Percentiles rank a stretch among this genome's conserved stretches.
Evolutionary conservation across 2,888 invertebrate species (phyloP).

Genomic region (Anoplius nigerrimus): DNA sequence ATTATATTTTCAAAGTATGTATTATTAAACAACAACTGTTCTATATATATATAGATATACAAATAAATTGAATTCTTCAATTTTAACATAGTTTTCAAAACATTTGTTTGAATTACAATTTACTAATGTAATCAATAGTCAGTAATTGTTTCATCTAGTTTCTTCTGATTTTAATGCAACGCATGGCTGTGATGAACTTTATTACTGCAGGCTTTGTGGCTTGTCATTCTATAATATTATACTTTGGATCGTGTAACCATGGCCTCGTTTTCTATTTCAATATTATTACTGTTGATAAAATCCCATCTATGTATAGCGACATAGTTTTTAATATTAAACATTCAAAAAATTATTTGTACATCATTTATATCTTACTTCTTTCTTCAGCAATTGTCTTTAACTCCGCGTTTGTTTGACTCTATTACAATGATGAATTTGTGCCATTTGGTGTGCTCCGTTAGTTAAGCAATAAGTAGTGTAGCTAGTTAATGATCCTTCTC

Average conservation of each 20-base stretch:
- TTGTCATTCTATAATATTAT: neutral
- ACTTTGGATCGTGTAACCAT: constrained; percentile 31
- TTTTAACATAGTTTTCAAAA: too few species aligned
- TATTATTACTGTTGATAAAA: too few species aligned
- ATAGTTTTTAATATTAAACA: too few species aligned
- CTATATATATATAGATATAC: too few species aligned
- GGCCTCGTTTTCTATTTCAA: neutral
- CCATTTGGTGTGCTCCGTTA: constrained; percentile 41
- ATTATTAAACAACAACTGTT: too few species aligned
- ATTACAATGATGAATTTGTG: constrained; percentile 35
- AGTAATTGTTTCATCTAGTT: too few species aligned
- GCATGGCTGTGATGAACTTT: neutral
- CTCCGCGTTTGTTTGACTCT: neutral
- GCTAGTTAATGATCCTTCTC: constrained; percentile 17
- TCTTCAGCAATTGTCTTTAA: neutral
- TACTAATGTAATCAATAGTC: too few species aligned
- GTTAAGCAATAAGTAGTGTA: constrained; percentile 9
- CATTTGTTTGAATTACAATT: too few species aligned
- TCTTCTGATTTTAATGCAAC: too few species aligned
- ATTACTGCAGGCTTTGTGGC: neutral
- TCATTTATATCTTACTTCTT: neutral
- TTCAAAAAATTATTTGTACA: neutral
- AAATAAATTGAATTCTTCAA: too few species aligned
- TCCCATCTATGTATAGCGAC: too few species aligned
- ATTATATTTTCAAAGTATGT: too few species aligned